Conservation (phyloP, 2,797 vertebrate species). For the Zonotrichia albicollis region DNA sequence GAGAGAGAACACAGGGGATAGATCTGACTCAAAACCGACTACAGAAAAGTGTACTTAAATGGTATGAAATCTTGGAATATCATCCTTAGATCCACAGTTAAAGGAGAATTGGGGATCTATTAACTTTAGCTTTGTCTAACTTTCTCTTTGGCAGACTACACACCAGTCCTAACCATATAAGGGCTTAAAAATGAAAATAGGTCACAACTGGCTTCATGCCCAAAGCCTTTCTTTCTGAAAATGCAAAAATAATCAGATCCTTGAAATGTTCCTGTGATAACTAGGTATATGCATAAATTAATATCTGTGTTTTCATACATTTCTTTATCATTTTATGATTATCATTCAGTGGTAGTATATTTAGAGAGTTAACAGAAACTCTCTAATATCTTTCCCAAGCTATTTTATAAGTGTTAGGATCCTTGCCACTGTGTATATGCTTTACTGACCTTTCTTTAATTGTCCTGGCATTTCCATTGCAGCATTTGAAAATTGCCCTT, state of each 20-base stretch:
- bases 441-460: constrained; percentile 40
- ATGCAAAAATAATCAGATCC: neutral
- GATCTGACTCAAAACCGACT: constrained; percentile 47
- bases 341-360: neutral
- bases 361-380: neutral
- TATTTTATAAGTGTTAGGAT: neutral
- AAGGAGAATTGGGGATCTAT: constrained; percentile 22
- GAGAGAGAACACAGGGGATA: neutral
- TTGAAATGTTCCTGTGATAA: neutral
- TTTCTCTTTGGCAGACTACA: constrained; percentile 45
- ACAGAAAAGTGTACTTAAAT: neutral
- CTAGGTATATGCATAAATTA: neutral
- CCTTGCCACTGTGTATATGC: neutral
- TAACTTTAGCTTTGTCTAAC: constrained; percentile 53
- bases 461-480: constrained; percentile 16
- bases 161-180: constrained; percentile 43
- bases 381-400: neutral
- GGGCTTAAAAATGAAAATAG: constrained; percentile 22
- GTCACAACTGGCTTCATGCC: neutral
- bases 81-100: constrained; percentile 12
- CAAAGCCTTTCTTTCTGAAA: neutral
- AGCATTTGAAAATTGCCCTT: constrained; percentile 49
- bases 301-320: neutral
- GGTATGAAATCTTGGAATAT: constrained; percentile 41
- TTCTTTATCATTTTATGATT: neutral